Percentiles rank a stretch among this genome's conserved stretches.
phyloP scores from a whole-genome alignment of 2,888 invertebrate genomes.

The Orgyia antiqua region DNA sequence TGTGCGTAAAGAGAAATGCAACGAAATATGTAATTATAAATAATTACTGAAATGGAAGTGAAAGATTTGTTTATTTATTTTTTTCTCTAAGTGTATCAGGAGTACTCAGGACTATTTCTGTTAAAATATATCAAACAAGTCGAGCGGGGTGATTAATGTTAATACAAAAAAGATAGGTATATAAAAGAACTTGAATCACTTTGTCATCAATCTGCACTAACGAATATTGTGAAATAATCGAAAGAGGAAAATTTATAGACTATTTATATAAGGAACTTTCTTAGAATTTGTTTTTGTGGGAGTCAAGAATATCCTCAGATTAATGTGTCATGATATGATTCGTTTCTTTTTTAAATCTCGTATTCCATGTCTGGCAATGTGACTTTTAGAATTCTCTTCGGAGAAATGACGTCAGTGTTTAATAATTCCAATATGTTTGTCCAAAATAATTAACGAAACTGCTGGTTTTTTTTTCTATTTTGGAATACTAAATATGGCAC shows the following conservation, averaged over 20 bases:
- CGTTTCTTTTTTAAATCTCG: conserved; percentile 14
- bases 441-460: conserved; percentile 6
- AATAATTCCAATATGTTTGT: conserved; percentile 7
- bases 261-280: conserved; percentile 15
- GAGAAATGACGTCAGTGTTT: conserved; percentile 17
- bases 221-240: conserved; percentile 8
- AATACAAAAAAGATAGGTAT: too few relatives aligned
- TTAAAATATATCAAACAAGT: too few relatives aligned
- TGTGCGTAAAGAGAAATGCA: too few relatives aligned
- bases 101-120: too few relatives aligned
- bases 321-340: conserved; percentile 24
- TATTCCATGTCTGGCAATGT: conserved; percentile 20
- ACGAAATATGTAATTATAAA: too few relatives aligned
- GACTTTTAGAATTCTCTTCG: conserved; percentile 19
- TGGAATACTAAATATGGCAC: conserved; percentile 5
- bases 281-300: conserved; percentile 13
- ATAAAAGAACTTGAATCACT: too few relatives aligned
- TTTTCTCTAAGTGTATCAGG: too few relatives aligned
- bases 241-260: conserved; percentile 24
- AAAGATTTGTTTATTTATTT: too few relatives aligned
- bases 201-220: too few relatives aligned
- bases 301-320: conserved; percentile 15
- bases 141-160: too few relatives aligned
- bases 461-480: conserved; percentile 3
- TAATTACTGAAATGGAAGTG: too few relatives aligned